Conservation (phyloP, 2,113 vertebrate species). For the Nibea coibor region DNA sequence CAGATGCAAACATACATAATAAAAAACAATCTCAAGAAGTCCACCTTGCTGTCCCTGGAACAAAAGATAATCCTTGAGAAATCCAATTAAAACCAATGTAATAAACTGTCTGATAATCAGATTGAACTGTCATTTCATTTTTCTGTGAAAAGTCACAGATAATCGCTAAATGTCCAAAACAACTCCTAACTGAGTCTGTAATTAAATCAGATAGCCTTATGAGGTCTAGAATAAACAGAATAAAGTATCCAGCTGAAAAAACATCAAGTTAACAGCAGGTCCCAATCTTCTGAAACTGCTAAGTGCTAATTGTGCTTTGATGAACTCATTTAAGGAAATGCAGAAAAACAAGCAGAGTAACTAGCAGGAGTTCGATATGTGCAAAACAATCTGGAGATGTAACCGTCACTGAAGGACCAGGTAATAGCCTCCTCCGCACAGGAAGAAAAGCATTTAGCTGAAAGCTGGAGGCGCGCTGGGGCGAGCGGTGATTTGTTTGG, state of each 20-base stretch:
- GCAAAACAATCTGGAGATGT: not conserved
- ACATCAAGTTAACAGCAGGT: not conserved
- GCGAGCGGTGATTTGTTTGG: slow-evolving; percentile 19
- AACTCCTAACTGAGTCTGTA: not conserved
- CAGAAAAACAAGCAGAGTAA: not conserved
- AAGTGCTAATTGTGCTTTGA: not conserved
- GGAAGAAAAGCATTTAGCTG: slow-evolving; percentile 28
- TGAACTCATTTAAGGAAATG: not conserved
- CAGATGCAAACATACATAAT: not conserved
- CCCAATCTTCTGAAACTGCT: not conserved
- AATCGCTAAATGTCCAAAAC: not conserved
- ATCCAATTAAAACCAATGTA: not conserved
- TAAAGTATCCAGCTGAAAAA: not conserved
- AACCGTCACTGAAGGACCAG: slow-evolving; percentile 21
- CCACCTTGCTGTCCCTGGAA: not conserved
- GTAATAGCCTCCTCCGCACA: slow-evolving; percentile 39
- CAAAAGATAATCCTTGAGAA: not conserved
- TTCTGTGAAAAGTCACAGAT: not conserved
- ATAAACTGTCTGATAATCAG: not conserved
- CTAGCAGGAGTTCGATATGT: not conserved
- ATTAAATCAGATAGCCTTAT: not conserved
- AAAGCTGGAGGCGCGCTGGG: slow-evolving; percentile 4
- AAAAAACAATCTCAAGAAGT: not conserved
- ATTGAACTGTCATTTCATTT: not conserved
- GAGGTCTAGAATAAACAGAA: not conserved